These are phyloP conservation scores for Platalea minor DNA, from an alignment of 2,797 vertebrate species.

Conservation along the genomic window DNA sequence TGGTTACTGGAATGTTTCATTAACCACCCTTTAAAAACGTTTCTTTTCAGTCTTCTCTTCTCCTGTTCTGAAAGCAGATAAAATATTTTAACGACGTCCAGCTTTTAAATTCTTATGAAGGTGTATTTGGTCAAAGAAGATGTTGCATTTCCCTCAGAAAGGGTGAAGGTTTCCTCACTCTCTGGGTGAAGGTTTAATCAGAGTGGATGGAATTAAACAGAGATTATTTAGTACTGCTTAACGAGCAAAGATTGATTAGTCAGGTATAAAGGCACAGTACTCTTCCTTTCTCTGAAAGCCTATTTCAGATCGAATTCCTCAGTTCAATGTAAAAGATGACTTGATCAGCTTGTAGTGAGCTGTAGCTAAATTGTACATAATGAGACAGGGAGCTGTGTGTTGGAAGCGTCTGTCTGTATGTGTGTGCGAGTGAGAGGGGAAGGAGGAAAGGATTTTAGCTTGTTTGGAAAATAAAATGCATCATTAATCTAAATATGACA, in stretches of 20 bases:
- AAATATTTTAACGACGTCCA: not conserved
- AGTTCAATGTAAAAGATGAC: not conserved
- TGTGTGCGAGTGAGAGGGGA: not conserved
- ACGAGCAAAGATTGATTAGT: not conserved
- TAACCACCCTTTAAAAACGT: not conserved
- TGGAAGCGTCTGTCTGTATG: not conserved
- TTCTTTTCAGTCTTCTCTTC: not conserved
- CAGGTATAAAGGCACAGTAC: not conserved
- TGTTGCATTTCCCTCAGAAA: not conserved
- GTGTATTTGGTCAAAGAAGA: not conserved
- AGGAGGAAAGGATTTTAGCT: not conserved
- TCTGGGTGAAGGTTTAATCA: not conserved
- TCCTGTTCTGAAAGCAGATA: not conserved
- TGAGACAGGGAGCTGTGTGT: not conserved
- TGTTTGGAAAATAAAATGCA: slow-evolving; percentile 40
- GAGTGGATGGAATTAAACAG: not conserved
- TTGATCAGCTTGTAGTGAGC: not conserved
- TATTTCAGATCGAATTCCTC: not conserved
- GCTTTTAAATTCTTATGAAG: not conserved
- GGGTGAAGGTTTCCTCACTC: too few species aligned
- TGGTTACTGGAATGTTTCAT: not conserved
- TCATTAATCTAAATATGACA: slow-evolving; percentile 47
- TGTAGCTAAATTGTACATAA: not conserved
- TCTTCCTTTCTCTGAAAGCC: not conserved
- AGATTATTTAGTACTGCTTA: not conserved